Evolutionary conservation across 2,113 vertebrate genomes (phyloP), one percentile per base, ranked within the genome.

Genomic region (Pachypanchax playfairii): DNA sequence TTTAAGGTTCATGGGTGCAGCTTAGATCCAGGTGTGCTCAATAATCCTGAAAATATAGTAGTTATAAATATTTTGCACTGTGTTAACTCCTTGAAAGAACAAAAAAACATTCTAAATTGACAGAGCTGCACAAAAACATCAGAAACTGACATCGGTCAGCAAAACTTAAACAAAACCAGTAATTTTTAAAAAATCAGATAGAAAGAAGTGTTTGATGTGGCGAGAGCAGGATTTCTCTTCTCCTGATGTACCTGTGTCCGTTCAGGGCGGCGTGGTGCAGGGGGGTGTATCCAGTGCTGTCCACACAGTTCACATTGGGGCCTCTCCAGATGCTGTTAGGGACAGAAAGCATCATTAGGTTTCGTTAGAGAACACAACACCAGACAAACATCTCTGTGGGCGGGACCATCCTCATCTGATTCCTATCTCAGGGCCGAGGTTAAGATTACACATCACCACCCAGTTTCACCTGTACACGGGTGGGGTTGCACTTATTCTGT

Each of bases 251-350:
- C 97, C 90, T 98, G 80, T 99, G 97, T 77, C 97, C 97, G 9
- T 99, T 99, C 20, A 99, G 49, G 70, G 97, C 95, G 12, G 97
- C 95, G 15, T 99, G 97, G 85, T 98, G 97, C 58, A 98, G 92
- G 2, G 97, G 97, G 1, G 96, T 97, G 74, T 98, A 99, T 81
- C 97, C 97, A 65, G 96, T 98, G 77, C 92, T 96, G 91, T 99
- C 97, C 68, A 97, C 95, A 58, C 97, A 99, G 85, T 98, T 99
- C 92, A 99, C 96, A 65, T 97, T 98, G 9, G 97, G 97, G 55
- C 96, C 96, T 84, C 97, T 95, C 97, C 97, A 99, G 88, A 98
- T 98, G 80, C 96, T 97, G 90, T 17, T 6, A 65, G 66, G 60
- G 68, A 13, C 0, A 82, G 52, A 90, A 59, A 42, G 86, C 25